phyloP scores from a whole-genome alignment of 2,888 invertebrate species.

The Erebia epiphron region DNA sequence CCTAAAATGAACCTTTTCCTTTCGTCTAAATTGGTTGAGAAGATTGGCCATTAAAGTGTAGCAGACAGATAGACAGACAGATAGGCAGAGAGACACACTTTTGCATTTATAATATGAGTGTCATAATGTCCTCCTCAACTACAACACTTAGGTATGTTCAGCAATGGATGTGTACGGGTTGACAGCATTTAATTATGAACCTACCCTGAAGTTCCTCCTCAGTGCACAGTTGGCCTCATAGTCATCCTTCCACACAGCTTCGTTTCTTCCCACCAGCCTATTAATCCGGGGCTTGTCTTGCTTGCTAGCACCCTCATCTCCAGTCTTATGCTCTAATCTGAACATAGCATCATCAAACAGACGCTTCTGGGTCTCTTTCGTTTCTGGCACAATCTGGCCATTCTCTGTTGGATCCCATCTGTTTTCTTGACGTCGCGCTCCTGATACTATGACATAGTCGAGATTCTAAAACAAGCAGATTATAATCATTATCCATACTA shows the following conservation, averaged over 20 bases:
- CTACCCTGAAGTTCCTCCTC: constrained; percentile 93
- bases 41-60: no score
- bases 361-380: constrained; percentile 94
- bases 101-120: no score
- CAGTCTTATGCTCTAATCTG: constrained; percentile 95
- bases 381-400: constrained; percentile 96
- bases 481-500: no score
- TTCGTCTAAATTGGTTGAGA: no score
- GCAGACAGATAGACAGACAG: no score
- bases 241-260: constrained; percentile 94
- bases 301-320: constrained; percentile 88
- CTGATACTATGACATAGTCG: constrained; percentile 97
- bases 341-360: constrained; percentile 99
- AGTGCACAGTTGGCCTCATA: constrained; percentile 95
- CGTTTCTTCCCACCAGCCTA: constrained; percentile 89
- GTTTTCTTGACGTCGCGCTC: constrained; percentile 97
- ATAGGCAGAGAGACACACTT: no score
- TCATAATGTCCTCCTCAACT: no score
- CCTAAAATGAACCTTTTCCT: no score
- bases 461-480: constrained; percentile 87
- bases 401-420: constrained; percentile 99
- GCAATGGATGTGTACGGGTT: no score
- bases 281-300: constrained; percentile 88
- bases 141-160: no score
- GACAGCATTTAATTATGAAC: no score